Conservation (phyloP, 2,888 invertebrate genomes). For the Bimastos eiseni region DNA sequence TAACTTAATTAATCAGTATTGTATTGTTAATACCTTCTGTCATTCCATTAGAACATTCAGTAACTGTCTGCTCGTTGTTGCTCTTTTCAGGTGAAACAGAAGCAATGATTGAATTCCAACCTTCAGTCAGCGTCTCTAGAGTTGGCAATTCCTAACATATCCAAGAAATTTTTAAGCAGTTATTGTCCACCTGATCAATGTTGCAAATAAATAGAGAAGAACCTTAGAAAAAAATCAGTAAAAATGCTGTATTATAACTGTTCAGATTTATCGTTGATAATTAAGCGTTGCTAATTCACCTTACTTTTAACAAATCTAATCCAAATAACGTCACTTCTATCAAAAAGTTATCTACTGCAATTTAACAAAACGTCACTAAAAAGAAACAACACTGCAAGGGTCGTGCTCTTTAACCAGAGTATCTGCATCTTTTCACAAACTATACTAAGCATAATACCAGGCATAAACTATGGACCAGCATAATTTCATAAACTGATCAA, state of each 20-base stretch:
- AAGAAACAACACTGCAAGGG: background rate
- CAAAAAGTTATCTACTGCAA: background rate
- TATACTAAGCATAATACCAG: too few species aligned
- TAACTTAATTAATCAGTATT: background rate
- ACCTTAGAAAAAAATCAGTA: background rate
- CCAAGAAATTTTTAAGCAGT: background rate
- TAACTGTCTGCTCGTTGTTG: background rate
- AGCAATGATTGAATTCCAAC: constrained; percentile 5
- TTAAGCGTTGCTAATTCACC: background rate
- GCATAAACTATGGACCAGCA: background rate
- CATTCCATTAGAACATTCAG: background rate
- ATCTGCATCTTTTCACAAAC: too few species aligned
- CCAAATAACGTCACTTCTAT: background rate
- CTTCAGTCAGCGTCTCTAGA: background rate
- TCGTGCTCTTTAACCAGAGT: background rate
- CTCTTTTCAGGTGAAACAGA: background rate
- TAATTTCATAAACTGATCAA: background rate
- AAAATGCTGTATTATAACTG: background rate
- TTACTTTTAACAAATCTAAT: background rate
- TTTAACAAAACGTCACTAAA: background rate
- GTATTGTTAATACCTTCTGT: background rate
- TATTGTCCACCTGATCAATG: background rate
- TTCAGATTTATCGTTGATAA: background rate
- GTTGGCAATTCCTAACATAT: background rate
- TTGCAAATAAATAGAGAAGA: background rate